Evolutionary conservation across 1,140 invertebrate genomes (phyloP), one percentile per base, ranked within the genome.

Genomic region (Caerostris darwini): DNA sequence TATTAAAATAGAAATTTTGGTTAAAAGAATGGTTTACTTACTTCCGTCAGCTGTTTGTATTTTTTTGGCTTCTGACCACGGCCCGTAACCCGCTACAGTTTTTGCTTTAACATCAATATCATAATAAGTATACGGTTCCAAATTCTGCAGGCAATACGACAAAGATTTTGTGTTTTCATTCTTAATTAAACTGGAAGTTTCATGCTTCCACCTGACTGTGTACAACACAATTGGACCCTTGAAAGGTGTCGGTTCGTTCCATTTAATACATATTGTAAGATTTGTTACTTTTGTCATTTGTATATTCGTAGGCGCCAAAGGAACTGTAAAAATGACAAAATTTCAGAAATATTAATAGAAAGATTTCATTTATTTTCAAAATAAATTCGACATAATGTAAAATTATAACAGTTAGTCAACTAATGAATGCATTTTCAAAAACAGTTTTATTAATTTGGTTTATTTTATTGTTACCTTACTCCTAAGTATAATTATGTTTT

Each of bases 101-200:
- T 34, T 86, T 54, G 91, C 91, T 6, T 17, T 7, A 3, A 93
- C 54, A 6, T 17, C 5, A 71, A 93, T 19, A 69, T 5, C 12
- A 58, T 93, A 93, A 67, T 12, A 8, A 3, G 83, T 86, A 19
- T 86, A 64, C 5, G 91, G 81, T 4, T n/a, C 7, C 17, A 93
- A 83, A 57, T 57, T 34, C 5, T 64, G 53, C 14, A 92, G 82
- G 56, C 59, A n/a, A n/a, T 88, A 88, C 0, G 34, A n/a, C 7
- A 14, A 19, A 0, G 57, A 6, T 50, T 81, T 34, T 2, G 34
- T 34, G 34, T 0, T 34, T 34, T 34, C 34, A 0, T 34, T 34
- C 34, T 34, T 34, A 34, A 1, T 34, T 34, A 34, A 34, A 34
- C 2, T 34, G 2, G 34, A 34, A 34, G 34, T 34, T 34, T 0